phyloP scores from a whole-genome alignment of 2,888 invertebrate genomes.

The Malachius bipustulatus region DNA sequence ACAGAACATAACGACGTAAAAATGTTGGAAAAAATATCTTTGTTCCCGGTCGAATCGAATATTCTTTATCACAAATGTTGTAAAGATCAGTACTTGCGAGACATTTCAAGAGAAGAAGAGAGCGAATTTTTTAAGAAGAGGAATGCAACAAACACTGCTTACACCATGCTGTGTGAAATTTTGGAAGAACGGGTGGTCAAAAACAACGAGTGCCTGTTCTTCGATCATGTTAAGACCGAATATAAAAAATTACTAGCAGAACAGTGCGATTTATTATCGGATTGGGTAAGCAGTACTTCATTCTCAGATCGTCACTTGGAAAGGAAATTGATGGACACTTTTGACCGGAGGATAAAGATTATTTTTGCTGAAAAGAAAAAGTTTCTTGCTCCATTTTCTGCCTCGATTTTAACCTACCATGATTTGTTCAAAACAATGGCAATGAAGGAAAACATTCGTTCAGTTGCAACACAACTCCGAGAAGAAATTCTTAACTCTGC shows the following conservation, averaged over 20 bases:
- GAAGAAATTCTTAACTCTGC: constrained; percentile 21
- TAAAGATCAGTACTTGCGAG: constrained; percentile 8
- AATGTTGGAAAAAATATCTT: constrained; percentile 9
- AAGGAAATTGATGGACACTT: constrained; percentile 21
- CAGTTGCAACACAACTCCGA: constrained; percentile 22
- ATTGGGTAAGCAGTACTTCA: constrained; percentile 20
- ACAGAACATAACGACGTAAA: constrained; percentile 8
- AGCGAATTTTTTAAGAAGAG: constrained; percentile 12
- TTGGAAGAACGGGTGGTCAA: constrained; percentile 20
- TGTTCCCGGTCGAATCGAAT: constrained; percentile 2
- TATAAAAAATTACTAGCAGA: constrained; percentile 19
- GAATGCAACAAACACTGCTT: constrained; percentile 19
- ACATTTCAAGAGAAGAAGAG: constrained; percentile 3
- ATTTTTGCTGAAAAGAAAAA: constrained; percentile 20
- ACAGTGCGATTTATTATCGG: constrained; percentile 19
- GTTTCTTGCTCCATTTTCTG: constrained; percentile 24
- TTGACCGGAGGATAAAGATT: constrained; percentile 22
- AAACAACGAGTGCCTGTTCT: constrained; percentile 24
- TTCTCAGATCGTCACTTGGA: constrained; percentile 19
- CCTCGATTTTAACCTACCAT: constrained; percentile 18
- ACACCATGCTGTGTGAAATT: constrained; percentile 20
- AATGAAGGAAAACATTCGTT: constrained; percentile 21
- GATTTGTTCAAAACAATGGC: constrained; percentile 23
- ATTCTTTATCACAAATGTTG: constrained; percentile 10
- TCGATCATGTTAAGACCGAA: constrained; percentile 22